A percentile compares a stretch with the other conserved stretches of the same genome.
phyloP scores from a whole-genome alignment of 2,113 vertebrate species.

The Plecturocebus donacophilus region DNA sequence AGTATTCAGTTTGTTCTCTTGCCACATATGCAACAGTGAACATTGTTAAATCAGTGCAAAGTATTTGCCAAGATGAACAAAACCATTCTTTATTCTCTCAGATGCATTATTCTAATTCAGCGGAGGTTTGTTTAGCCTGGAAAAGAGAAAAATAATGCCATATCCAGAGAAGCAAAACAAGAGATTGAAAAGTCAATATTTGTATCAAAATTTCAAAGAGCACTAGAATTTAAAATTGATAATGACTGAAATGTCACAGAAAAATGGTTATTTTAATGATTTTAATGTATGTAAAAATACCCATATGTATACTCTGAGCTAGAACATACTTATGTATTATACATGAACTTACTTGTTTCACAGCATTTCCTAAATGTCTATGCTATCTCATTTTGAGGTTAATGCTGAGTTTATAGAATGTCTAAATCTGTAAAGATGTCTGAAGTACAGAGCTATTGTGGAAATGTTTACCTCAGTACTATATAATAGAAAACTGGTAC shows the following conservation, averaged over 20 bases:
- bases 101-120: conserved; percentile 47
- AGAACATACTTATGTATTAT: background rate
- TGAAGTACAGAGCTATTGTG: background rate
- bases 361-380: background rate
- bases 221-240: conserved; percentile 2
- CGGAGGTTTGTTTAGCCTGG: conserved; percentile 13
- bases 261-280: background rate
- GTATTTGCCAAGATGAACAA: conserved; percentile 51
- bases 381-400: background rate
- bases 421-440: background rate
- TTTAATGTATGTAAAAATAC: background rate
- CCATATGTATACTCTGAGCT: fast-evolving
- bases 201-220: conserved; percentile 20
- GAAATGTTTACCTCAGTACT: background rate
- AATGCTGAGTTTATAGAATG: background rate
- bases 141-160: conserved; percentile 36
- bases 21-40: background rate
- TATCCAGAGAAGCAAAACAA: conserved; percentile 42
- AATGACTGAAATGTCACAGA: background rate
- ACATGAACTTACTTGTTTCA: background rate
- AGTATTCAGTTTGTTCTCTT: conserved; percentile 55
- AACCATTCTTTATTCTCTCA: conserved; percentile 59
- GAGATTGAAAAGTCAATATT: conserved; percentile 16
- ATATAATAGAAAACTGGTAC: background rate
- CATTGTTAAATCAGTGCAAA: conserved; percentile 56